These are phyloP conservation scores for Geotrupes spiniger DNA, from an alignment of 2,888 invertebrate species.

Conservation along the genomic window DNA sequence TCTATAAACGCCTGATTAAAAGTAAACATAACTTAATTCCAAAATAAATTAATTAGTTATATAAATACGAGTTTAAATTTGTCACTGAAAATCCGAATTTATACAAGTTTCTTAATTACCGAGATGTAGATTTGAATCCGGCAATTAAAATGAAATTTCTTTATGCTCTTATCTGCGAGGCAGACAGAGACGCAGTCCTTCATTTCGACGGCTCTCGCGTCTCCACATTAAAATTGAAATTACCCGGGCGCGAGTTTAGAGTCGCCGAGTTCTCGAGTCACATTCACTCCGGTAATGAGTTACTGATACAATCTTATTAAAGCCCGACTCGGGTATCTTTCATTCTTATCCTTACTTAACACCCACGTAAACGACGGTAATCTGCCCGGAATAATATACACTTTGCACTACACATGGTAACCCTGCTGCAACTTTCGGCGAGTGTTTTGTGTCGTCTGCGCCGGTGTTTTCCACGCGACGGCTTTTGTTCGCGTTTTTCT, in stretches of 20 bases:
- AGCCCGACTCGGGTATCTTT: conserved; percentile 37
- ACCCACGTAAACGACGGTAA: conserved; percentile 16
- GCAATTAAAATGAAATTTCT: conserved; percentile 45
- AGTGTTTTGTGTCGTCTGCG: conserved; percentile 16
- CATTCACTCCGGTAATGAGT: conserved; percentile 41
- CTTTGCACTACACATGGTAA: conserved; percentile 33
- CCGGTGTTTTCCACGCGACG: not conserved
- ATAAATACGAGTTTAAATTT: conserved; percentile 21
- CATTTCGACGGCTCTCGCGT: conserved; percentile 28
- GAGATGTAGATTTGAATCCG: conserved; percentile 41
- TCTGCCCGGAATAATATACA: conserved; percentile 11
- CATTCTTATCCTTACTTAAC: conserved; percentile 35
- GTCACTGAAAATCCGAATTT: conserved; percentile 35
- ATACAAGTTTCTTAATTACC: conserved; percentile 42
- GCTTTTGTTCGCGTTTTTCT: conserved; percentile 8
- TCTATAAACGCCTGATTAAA: conserved; percentile 13
- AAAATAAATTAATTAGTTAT: conserved; percentile 24
- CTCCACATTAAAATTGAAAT: conserved; percentile 41
- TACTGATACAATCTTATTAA: conserved; percentile 45
- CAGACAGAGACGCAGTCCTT: conserved; percentile 26
- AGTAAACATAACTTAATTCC: conserved; percentile 31
- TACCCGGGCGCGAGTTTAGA: conserved; percentile 29
- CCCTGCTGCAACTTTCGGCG: conserved; percentile 20
- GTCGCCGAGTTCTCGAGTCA: conserved; percentile 32
- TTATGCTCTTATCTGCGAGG: conserved; percentile 36